These are phyloP conservation scores for Cheilosia pagana DNA, from an alignment of 2,888 invertebrate species.

Conservation along the genomic window DNA sequence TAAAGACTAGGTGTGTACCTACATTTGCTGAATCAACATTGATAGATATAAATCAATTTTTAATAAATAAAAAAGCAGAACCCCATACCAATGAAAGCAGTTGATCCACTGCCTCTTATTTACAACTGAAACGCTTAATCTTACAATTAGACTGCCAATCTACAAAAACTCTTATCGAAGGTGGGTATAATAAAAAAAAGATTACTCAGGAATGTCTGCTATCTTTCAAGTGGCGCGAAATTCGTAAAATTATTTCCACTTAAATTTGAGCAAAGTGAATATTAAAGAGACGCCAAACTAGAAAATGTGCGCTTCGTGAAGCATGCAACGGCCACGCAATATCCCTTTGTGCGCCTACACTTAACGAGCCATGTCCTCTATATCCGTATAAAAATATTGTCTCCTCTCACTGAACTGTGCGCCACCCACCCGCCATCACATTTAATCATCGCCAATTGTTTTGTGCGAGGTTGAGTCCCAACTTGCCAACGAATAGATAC, in stretches of 20 bases:
- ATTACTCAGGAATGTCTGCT: constrained; percentile 9
- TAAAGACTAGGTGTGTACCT: no score
- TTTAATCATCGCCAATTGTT: constrained; percentile 50
- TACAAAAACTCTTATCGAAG: background rate
- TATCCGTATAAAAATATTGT: background rate
- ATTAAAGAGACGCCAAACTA: background rate
- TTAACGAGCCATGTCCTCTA: constrained; percentile 7
- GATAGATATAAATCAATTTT: no score
- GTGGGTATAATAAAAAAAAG: background rate
- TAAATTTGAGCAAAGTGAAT: background rate
- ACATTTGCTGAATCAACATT: no score
- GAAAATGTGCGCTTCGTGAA: background rate
- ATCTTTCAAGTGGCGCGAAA: background rate
- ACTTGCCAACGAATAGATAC: constrained; percentile 26
- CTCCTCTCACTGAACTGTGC: constrained; percentile 13
- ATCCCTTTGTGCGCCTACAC: background rate
- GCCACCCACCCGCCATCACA: constrained; percentile 25
- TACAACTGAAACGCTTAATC: no score
- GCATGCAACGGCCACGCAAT: background rate
- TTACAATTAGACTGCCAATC: background rate
- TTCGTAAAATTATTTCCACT: background rate
- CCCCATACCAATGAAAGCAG: no score
- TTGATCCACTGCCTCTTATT: no score
- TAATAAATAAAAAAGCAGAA: no score
- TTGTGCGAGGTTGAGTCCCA: constrained; percentile 2